These are phyloP conservation scores for Papilio elwesi DNA, from an alignment of 2,888 invertebrate species.

Conservation along the genomic window DNA sequence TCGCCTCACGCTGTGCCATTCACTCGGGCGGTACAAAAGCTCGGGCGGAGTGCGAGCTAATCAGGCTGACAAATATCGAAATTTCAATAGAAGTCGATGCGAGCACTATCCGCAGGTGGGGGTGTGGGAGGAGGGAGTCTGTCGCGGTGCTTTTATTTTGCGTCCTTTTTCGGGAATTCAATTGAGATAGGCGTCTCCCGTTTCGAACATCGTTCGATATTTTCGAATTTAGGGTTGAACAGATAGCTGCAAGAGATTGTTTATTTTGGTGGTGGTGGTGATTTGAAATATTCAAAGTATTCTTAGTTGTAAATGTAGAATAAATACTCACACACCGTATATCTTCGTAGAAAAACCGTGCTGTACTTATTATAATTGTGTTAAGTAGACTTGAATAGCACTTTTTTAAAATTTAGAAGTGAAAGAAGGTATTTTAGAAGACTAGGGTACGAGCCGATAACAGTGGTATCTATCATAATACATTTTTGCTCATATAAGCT, in stretches of 20 bases:
- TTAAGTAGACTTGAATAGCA: too few species aligned
- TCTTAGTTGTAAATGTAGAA: background rate
- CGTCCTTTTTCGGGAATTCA: constrained; percentile 81
- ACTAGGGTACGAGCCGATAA: too few species aligned
- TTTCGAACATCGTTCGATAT: constrained; percentile 73
- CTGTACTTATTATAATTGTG: too few species aligned
- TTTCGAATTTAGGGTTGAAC: constrained; percentile 69
- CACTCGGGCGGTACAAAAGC: constrained; percentile 58
- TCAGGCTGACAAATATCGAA: constrained; percentile 81
- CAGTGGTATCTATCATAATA: too few species aligned
- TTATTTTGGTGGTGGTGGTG: constrained; percentile 12
- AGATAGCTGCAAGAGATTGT: constrained; percentile 40
- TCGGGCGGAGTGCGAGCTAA: constrained; percentile 71
- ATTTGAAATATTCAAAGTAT: background rate
- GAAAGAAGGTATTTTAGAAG: too few species aligned
- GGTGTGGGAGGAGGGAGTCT: constrained; percentile 55
- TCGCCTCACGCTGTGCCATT: constrained; percentile 76
- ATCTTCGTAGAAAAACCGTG: too few species aligned
- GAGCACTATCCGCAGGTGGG: constrained; percentile 70
- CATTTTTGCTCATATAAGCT: too few species aligned
- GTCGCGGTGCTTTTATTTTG: constrained; percentile 71
- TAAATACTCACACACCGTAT: too few species aligned
- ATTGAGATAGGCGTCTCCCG: constrained; percentile 80
- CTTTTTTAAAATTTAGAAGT: too few species aligned
- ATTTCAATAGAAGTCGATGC: constrained; percentile 71